Evolutionary conservation across 1,140 invertebrate species (phyloP).

Genomic region (Zaprionus gabonicus): DNA sequence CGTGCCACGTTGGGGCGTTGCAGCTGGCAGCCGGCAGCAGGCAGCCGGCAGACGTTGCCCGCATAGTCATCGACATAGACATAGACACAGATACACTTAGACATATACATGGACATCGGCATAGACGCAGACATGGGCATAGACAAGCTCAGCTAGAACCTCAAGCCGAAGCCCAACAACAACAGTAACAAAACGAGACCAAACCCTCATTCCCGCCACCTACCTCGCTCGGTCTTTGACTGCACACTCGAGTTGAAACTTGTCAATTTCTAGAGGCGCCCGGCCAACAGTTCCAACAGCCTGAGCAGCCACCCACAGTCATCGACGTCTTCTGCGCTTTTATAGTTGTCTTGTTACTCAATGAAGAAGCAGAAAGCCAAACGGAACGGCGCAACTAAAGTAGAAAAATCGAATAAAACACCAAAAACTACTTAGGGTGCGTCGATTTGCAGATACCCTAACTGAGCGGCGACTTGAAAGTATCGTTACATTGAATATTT

Average conservation of each 20-base stretch:
- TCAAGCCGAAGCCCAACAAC: slow-evolving; percentile 17
- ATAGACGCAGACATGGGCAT: slow-evolving; percentile 9
- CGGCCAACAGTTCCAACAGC: slow-evolving; percentile 9
- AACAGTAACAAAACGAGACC: neutral
- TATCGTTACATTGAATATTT: too few relatives aligned
- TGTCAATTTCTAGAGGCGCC: slow-evolving; percentile 70
- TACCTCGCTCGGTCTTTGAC: slow-evolving; percentile 59
- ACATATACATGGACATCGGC: slow-evolving; percentile 8
- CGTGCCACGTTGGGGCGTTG: slow-evolving; percentile 36
- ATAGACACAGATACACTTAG: slow-evolving; percentile 20
- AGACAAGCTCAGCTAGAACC: slow-evolving; percentile 7
- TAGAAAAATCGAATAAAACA: slow-evolving; percentile 62
- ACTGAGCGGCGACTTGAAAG: too few relatives aligned
- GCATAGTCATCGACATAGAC: slow-evolving; percentile 29
- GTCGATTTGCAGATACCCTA: neutral
- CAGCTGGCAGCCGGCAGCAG: slow-evolving; percentile 14
- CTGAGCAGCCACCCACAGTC: slow-evolving; percentile 16
- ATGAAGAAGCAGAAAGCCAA: slow-evolving; percentile 42
- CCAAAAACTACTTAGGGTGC: neutral
- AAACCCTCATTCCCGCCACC: too few relatives aligned
- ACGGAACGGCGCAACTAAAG: slow-evolving; percentile 29
- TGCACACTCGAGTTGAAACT: slow-evolving; percentile 79
- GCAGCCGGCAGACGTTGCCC: slow-evolving; percentile 27
- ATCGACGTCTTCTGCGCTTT: slow-evolving; percentile 56
- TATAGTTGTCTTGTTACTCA: slow-evolving; percentile 72